Evolutionary conservation across 2,888 invertebrate species (phyloP), one percentile per base, ranked within the genome.

Genomic region (Villa cingulata): DNA sequence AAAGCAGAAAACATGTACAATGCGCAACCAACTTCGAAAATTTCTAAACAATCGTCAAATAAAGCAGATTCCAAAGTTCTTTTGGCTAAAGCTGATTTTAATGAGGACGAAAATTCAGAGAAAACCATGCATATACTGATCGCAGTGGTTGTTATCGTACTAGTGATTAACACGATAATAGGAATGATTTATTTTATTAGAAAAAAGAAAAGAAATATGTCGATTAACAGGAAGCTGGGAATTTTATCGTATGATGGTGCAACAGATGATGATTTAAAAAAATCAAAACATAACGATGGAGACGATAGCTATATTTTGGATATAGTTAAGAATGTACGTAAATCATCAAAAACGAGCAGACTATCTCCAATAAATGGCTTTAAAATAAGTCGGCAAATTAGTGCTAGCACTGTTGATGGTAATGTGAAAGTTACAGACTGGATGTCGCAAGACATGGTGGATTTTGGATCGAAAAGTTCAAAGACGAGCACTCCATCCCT

Each of bases 371-470:
- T 76, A 52, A 68, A 72, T 56, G 76, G 77, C 53, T 80, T 78
- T 58, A 80, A 81, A 62, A 66, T 84, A 27, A 75, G 81, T 18
- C 68, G 85, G 19, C 83, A 85, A 64, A 75, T 83, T 59, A 86
- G 86, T 7, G 78, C 77, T 6, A 86, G 86, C 52, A 88, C 88
- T 1, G 78, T 89, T 53, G 88, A 89, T 63, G 84, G 88, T 0
- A 83, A 87, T 60, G 83, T 86, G 15, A 88, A 88, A 73, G 88
- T 89, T 1, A 75, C 81, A 52, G 86, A 88, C 57, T 88, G 89
- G 89, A 88, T 89, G 56, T 78, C 83, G 1, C 81, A 83, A 54
- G 85, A 86, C 64, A 80, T 84, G 34, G 80, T 81, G 55, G 76
- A 80, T 61, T 81, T 79, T 58, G 81, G 82, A 43, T 83, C 83